Conservation (phyloP, 2,797 vertebrate species). For the Cossypha heuglini region DNA sequence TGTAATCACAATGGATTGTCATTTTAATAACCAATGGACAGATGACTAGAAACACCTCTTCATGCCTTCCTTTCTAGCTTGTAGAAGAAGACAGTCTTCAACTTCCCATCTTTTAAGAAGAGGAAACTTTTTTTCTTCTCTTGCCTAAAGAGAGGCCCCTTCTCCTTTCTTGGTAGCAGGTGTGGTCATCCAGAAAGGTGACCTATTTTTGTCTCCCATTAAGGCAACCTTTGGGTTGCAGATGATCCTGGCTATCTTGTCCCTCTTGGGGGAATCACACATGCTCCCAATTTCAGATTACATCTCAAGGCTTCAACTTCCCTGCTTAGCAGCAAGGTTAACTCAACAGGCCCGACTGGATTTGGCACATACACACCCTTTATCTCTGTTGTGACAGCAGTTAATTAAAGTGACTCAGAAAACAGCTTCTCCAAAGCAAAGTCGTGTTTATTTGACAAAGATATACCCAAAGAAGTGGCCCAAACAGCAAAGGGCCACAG, state of each 20-base stretch:
- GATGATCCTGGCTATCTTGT: background rate
- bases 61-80: background rate
- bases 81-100: background rate
- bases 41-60: background rate
- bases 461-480: background rate
- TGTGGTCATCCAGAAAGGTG: background rate
- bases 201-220: background rate
- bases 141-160: background rate
- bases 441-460: background rate
- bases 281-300: constrained; percentile 1
- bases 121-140: background rate
- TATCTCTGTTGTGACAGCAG: constrained; percentile 60
- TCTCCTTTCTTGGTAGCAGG: background rate
- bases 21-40: background rate
- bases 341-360: constrained; percentile 40
- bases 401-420: constrained; percentile 55
- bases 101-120: background rate
- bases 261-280: background rate
- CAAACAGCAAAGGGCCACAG: background rate
- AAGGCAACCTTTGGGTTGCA: background rate
- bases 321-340: background rate
- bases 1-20: background rate
- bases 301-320: background rate
- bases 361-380: constrained; percentile 47
- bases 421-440: constrained; percentile 26